Evolutionary conservation across 2,888 invertebrate genomes (phyloP).

Genomic region (Tethea ocularis): DNA sequence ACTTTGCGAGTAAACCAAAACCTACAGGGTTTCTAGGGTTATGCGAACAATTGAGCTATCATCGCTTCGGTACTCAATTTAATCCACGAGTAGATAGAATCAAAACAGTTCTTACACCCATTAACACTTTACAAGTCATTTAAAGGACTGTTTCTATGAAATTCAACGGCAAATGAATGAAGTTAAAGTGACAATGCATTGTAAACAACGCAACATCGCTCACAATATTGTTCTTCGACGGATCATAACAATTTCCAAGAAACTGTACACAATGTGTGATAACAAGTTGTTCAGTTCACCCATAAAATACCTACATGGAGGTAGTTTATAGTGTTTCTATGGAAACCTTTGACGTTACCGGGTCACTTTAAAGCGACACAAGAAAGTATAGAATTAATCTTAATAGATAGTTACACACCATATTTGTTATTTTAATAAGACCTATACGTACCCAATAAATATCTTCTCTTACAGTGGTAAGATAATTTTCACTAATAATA

Average conservation of each 20-base stretch:
- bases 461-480: no score
- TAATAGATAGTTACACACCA: no score
- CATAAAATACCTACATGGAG: background rate
- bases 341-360: background rate
- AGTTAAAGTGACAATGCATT: conserved; percentile 9
- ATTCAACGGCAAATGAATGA: conserved; percentile 8
- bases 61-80: no score
- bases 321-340: background rate
- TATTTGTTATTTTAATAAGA: no score
- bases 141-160: conserved; percentile 2
- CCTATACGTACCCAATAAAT: no score
- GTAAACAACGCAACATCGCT: conserved; percentile 7
- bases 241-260: conserved; percentile 10
- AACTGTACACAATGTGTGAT: conserved; percentile 9
- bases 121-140: conserved; percentile 5
- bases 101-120: background rate
- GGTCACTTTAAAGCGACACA: no score
- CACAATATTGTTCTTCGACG: conserved; percentile 8
- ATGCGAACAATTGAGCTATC: no score
- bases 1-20: no score
- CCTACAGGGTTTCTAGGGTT: no score
- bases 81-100: no score
- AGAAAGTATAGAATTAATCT: no score
- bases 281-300: background rate
- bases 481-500: no score